Base-by-base conservation (phyloP, 2,888 invertebrate genomes). In the Orthosia incerta region DNA sequence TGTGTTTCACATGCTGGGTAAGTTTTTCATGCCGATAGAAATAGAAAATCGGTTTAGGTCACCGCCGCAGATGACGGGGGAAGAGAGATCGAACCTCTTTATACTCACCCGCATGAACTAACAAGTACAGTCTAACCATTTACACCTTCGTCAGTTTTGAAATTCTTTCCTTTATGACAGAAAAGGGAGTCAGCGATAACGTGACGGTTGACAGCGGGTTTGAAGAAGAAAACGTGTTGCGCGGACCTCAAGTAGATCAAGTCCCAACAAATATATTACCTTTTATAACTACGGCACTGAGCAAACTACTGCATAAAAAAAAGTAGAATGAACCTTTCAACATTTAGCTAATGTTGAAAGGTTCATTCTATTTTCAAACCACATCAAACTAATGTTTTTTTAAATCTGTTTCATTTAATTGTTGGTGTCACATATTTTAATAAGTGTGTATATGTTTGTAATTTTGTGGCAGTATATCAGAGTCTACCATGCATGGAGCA, bases 41-140 rank as follows among this genome's bases (percentile, higher is more conserved):
- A 85, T 85, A 84, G 86, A 86, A 85, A 84, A 84, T 80, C 69
- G 71, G 74, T 77, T 62, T 57, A 71, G 78, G 72, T 65, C 74
- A 72, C 66, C 62, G 48, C 18, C 53, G 67, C 63, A 67, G 67
- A 39, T 53, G 70, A 53, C 46, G 66, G 48, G 59, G 55, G 62
- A 71, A 66, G 76, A 82, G 83, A 82, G 67, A 74, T 75, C 74
- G 62, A 65, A 26, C 16, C 60, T 71, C 48, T 50, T 13, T 50
- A 48, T 59, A 67, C 50, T 56, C 18, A 62, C 66, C 57, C n/a
- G 46, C 26, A 46, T 79, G 45, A 64, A 74, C 46, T 51, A 55
- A 55, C 50, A 53, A 18, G 62, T 48, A 39, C 39, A 46, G 26
- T 60, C 45, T 5, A 45, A 9, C 9, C 20, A 0, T n/a, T 45